A percentile compares a stretch with the other conserved stretches of the same genome.
These are phyloP conservation scores for Ceratosolen fusciceps DNA, from an alignment of 1,140 invertebrate species.

Conservation along the genomic window DNA sequence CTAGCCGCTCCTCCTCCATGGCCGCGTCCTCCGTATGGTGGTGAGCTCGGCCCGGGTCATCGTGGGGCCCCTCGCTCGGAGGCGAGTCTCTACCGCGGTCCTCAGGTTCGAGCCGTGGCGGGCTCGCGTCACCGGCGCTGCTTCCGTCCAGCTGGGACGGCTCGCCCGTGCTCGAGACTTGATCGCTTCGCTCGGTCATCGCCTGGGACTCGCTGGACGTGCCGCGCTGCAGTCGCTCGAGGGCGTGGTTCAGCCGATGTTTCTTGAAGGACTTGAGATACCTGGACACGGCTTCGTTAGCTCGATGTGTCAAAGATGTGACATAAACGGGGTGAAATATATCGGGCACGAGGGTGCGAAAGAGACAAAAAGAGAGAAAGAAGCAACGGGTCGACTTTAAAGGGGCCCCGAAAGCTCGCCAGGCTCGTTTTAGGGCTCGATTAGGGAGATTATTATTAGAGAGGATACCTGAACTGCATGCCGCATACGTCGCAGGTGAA, in stretches of 20 bases:
- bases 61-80: slow-evolving; percentile 52
- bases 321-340: too few relatives aligned
- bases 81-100: slow-evolving; percentile 62
- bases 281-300: too few relatives aligned
- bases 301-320: too few relatives aligned
- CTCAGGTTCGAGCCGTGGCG: slow-evolving; percentile 53
- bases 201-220: slow-evolving; percentile 55
- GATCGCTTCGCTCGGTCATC: slow-evolving; percentile 73
- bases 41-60: slow-evolving; percentile 37
- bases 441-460: too few relatives aligned
- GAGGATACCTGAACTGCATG: slow-evolving; percentile 50
- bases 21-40: slow-evolving; percentile 33
- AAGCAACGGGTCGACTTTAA: too few relatives aligned
- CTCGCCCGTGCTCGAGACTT: slow-evolving; percentile 82
- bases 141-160: slow-evolving; percentile 71
- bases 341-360: too few relatives aligned
- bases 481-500: slow-evolving; percentile 79
- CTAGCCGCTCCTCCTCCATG: slow-evolving; percentile 54
- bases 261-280: slow-evolving; percentile 92
- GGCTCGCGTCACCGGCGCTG: slow-evolving; percentile 60
- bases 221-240: slow-evolving; percentile 79
- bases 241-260: slow-evolving; percentile 87
- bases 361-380: too few relatives aligned
- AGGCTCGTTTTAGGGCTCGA: too few relatives aligned
- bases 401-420: too few relatives aligned